These are phyloP conservation scores for Contarinia nasturtii DNA, from an alignment of 1,140 invertebrate species.

Conservation along the genomic window DNA sequence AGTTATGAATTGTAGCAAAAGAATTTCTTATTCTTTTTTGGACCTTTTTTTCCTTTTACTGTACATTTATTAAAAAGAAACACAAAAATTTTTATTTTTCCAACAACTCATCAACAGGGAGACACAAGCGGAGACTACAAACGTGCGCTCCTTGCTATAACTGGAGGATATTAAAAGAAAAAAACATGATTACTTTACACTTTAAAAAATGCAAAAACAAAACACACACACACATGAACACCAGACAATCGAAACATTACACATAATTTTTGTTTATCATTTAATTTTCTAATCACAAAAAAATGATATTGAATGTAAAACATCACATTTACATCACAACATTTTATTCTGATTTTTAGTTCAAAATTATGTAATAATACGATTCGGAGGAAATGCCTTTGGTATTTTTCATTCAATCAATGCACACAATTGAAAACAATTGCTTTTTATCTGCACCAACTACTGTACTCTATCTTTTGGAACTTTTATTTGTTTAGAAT, in stretches of 20 bases:
- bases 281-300: slow-evolving; percentile 15
- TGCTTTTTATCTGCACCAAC: background rate
- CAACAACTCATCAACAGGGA: slow-evolving; percentile 38
- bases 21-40: background rate
- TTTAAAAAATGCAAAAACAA: background rate
- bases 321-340: background rate
- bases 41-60: slow-evolving; percentile 1
- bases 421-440: background rate
- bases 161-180: slow-evolving; percentile 36
- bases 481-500: background rate
- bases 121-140: slow-evolving; percentile 87
- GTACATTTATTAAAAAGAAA: slow-evolving; percentile 4
- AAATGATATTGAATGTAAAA: slow-evolving; percentile 3
- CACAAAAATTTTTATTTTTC: background rate
- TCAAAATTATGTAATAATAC: background rate
- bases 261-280: slow-evolving; percentile 19
- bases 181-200: background rate
- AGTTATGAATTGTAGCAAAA: background rate
- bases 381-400: background rate
- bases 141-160: slow-evolving; percentile 61
- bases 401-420: background rate
- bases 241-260: background rate
- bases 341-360: background rate
- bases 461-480: background rate
- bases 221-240: background rate